A percentile compares a stretch with the other conserved stretches of the same genome.
phyloP scores from a whole-genome alignment of 2,888 invertebrate species.

The Nymphalis c-album region DNA sequence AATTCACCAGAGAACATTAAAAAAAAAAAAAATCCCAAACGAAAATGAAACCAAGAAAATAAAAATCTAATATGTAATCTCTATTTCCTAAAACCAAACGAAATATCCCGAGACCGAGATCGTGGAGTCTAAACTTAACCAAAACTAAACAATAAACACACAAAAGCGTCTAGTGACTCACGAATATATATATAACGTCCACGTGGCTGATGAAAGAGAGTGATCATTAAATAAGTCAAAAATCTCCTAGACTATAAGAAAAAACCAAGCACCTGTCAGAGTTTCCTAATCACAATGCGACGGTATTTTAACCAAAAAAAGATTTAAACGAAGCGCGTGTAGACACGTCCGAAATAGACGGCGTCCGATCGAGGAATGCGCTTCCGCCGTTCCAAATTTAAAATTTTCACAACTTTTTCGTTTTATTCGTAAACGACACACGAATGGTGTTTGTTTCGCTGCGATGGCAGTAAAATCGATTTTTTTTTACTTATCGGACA shows the following conservation, averaged over 20 bases:
- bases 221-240: constrained; percentile 4
- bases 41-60: background rate
- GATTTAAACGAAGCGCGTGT: constrained; percentile 12
- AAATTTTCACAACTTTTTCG: constrained; percentile 53
- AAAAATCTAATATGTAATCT: background rate
- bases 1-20: too few species aligned
- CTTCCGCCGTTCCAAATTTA: constrained; percentile 63
- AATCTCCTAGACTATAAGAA: constrained; percentile 1
- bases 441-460: background rate
- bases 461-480: background rate
- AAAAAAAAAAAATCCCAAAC: too few species aligned
- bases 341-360: constrained; percentile 57
- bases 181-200: background rate
- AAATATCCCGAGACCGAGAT: background rate
- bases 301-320: constrained; percentile 15
- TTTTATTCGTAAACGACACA: constrained; percentile 44
- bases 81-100: background rate
- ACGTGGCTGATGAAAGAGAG: constrained; percentile 5
- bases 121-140: background rate
- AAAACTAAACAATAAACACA: background rate
- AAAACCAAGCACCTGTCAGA: constrained; percentile 30
- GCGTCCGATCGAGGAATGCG: constrained; percentile 54
- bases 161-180: background rate
- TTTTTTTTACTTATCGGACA: background rate
- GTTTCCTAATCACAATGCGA: constrained; percentile 20